These are phyloP conservation scores for Balanococcus diminutus DNA, from an alignment of 2,888 invertebrate genomes.

Conservation along the genomic window DNA sequence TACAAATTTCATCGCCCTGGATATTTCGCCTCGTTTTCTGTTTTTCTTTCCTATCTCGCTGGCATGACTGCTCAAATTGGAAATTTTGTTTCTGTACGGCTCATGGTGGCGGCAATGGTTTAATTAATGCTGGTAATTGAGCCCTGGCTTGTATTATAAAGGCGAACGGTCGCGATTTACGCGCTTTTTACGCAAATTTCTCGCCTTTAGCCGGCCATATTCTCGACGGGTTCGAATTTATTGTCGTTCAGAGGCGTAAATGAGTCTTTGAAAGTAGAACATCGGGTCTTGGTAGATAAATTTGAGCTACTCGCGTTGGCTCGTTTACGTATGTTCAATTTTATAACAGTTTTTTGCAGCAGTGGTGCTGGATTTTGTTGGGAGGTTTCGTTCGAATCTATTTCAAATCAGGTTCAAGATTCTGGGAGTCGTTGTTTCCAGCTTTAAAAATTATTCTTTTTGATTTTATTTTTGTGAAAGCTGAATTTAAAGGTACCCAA, in stretches of 20 bases:
- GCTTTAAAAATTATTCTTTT: no score
- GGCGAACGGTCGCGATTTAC: background rate
- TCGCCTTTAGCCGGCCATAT: background rate
- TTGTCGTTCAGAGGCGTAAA: background rate
- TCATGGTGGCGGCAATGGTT: background rate
- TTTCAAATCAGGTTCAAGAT: no score
- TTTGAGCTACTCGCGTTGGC: background rate
- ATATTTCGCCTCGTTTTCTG: background rate
- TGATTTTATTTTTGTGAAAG: no score
- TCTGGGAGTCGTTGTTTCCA: no score
- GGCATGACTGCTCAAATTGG: background rate
- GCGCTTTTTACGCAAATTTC: constrained; percentile 19
- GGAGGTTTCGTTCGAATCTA: no score
- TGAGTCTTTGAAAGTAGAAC: background rate
- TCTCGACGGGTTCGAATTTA: background rate
- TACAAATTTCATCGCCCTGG: background rate
- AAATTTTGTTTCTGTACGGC: background rate
- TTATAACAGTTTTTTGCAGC: no score
- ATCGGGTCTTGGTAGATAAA: background rate
- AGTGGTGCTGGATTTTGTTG: background rate
- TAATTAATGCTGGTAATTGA: constrained; percentile 15
- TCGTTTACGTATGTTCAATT: background rate
- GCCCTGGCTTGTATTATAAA: background rate
- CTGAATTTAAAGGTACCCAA: no score
- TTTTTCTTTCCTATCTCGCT: background rate